Evolutionary conservation across 1,140 invertebrate species (phyloP), one percentile per base, ranked within the genome.

Genomic region (Pseudomyrmex flavicornis): DNA sequence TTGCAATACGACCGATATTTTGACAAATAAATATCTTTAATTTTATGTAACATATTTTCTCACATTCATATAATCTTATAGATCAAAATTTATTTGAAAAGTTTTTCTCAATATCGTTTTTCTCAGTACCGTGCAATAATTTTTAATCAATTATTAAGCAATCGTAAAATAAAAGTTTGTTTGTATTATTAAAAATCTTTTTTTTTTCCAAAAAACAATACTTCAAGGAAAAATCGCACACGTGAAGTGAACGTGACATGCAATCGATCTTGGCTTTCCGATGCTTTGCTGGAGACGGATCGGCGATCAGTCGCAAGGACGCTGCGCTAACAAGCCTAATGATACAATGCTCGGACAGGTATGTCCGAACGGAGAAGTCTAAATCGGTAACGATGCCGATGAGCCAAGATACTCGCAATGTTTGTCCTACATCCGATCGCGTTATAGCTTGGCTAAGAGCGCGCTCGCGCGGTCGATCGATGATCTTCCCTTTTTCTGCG

Each of bases 331-430:
- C 85, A 65, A 85, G 80, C 83, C 88, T 91, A 91, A 90, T 88
- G 87, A 89, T 88, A 79, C 76, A 65, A 82, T 82, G 85, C 56
- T 77, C 63, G 70, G 56, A 62, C 77, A 91, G 86, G 86, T 89
- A 89, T 85, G 80, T 92, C 75, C 89, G 88, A 91, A 91, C 86
- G 83, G 86, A 91, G 86, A 92, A 85, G 82, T 91, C 90, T 91
- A 92, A 92, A 92, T 92, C 86, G 88, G 87, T 90, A 88, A 86
- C 89, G 80, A 84, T 82, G 82, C 83, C 88, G 89, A 90, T 86
- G 91, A 90, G 91, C 91, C 91, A 92, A 92, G 88, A 89, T 82
- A 83, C 79, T 82, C 84, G 85, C 74, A 65, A 80, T 83, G 75
- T 76, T 35, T 86, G 88, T 68, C 89, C 83, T 90, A 89, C 87